phyloP scores from a whole-genome alignment of 2,888 invertebrate genomes.

The Campoplex nolae region DNA sequence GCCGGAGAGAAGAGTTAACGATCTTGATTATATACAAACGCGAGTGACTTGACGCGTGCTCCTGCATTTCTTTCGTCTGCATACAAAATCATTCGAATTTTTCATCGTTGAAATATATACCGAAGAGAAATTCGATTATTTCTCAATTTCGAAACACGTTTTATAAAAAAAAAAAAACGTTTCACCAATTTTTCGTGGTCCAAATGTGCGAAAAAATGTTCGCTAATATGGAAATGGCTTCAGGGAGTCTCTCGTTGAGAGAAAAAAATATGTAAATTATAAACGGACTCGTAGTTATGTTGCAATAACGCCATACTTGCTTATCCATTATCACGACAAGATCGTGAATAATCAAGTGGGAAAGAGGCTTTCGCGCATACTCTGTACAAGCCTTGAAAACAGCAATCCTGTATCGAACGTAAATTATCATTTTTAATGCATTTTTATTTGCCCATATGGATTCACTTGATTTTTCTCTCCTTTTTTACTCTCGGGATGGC shows the following conservation, averaged over 20 bases:
- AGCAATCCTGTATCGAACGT: conserved; percentile 22
- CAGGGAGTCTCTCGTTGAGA: background rate
- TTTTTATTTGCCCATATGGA: conserved; percentile 19
- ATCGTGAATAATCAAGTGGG: conserved; percentile 42
- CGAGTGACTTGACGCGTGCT: conserved; percentile 35
- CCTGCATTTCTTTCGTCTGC: conserved; percentile 7
- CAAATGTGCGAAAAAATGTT: background rate
- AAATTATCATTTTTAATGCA: conserved; percentile 49
- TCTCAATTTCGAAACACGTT: background rate
- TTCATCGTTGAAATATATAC: conserved; percentile 44
- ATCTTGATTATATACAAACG: conserved; percentile 40
- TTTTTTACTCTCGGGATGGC: conserved; percentile 36
- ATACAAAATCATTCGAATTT: conserved; percentile 12
- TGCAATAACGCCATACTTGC: background rate
- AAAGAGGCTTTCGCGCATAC: background rate
- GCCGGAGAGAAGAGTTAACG: conserved; percentile 59
- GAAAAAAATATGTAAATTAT: background rate
- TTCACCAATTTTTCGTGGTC: background rate
- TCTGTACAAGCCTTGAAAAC: background rate
- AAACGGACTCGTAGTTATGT: background rate
- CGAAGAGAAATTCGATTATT: background rate
- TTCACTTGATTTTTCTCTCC: conserved; percentile 11
- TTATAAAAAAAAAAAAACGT: background rate
- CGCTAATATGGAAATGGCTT: background rate
- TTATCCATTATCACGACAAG: conserved; percentile 1